phyloP scores from a whole-genome alignment of 2,888 invertebrate genomes.

The Leucania comma region DNA sequence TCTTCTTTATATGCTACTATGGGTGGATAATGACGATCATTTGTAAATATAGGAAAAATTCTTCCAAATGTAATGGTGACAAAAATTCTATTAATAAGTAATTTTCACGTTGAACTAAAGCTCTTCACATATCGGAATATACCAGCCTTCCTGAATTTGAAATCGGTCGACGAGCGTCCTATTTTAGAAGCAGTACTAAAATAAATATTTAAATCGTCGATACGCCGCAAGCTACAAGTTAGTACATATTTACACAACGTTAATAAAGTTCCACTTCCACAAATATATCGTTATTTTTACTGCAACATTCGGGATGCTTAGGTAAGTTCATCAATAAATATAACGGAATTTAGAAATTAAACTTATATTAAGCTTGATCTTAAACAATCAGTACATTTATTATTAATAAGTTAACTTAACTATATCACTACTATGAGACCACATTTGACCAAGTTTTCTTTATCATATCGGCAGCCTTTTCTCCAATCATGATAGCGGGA shows the following conservation, averaged over 20 bases:
- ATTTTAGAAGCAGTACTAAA: neutral
- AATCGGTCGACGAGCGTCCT: neutral
- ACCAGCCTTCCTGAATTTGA: neutral
- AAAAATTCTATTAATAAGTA: neutral
- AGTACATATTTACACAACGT: neutral
- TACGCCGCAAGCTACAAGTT: neutral
- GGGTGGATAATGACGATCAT: neutral
- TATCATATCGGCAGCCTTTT: conserved; percentile 93
- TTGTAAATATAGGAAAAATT: too few relatives aligned
- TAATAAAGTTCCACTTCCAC: neutral
- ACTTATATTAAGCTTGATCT: conserved; percentile 36
- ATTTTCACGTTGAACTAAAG: neutral
- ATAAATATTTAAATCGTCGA: neutral
- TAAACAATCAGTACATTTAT: conserved; percentile 21
- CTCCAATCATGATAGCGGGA: conserved; percentile 93
- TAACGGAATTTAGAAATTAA: neutral
- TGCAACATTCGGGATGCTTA: neutral
- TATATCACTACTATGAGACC: conserved; percentile 35
- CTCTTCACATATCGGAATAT: neutral
- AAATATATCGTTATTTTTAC: neutral
- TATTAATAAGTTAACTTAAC: conserved; percentile 37
- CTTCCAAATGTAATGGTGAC: neutral
- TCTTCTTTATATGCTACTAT: neutral
- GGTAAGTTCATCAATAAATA: conserved; percentile 1
- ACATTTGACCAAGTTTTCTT: conserved; percentile 89